phyloP scores from a whole-genome alignment of 2,113 vertebrate species.

The Leptodactylus fuscus region DNA sequence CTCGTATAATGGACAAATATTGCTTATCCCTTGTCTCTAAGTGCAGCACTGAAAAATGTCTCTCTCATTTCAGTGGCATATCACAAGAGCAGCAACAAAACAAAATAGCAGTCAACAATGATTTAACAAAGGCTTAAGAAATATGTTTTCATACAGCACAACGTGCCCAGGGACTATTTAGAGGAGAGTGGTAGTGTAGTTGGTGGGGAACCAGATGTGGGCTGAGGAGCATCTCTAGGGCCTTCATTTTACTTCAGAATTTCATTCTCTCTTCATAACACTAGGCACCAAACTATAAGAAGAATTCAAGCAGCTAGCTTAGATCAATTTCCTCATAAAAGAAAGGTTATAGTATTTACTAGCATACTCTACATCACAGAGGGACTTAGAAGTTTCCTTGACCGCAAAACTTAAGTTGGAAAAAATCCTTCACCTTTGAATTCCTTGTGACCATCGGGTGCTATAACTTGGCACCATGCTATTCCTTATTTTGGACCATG shows the following conservation, averaged over 20 bases:
- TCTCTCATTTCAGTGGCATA: constrained; percentile 10
- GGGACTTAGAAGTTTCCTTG: too few relatives aligned
- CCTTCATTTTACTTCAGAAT: not conserved
- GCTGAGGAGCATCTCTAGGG: not conserved
- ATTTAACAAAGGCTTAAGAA: constrained; percentile 19
- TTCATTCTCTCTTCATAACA: not conserved
- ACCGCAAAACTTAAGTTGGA: too few relatives aligned
- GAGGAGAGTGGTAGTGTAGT: not conserved
- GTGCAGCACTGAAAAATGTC: constrained; percentile 25
- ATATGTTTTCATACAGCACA: constrained; percentile 7
- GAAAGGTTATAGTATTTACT: not conserved
- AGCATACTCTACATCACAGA: not conserved
- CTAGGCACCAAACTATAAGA: not conserved
- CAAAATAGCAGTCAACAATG: constrained; percentile 28
- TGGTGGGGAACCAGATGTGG: not conserved
- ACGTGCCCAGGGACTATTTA: constrained; percentile 22
- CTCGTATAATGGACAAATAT: constrained; percentile 38
- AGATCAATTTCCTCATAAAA: not conserved
- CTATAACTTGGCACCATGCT: too few relatives aligned
- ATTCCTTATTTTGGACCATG: too few relatives aligned
- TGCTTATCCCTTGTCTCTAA: constrained; percentile 29
- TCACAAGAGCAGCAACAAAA: constrained; percentile 7
- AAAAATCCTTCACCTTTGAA: too few relatives aligned
- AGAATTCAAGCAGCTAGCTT: not conserved
- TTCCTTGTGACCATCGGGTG: too few relatives aligned